Base-by-base conservation (phyloP, 2,888 invertebrate genomes). In the Hyalella azteca region DNA sequence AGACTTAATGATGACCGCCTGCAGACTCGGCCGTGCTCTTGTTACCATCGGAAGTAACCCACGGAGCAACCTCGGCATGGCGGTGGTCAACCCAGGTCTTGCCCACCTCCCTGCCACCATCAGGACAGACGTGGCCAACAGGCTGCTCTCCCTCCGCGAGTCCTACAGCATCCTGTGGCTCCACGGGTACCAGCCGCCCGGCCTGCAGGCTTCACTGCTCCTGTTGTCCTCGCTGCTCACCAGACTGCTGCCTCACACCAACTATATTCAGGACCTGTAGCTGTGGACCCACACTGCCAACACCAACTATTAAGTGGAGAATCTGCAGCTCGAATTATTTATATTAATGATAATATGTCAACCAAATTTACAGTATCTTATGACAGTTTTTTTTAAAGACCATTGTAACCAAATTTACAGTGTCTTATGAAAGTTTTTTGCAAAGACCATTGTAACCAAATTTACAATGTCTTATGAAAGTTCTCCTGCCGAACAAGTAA, bases 111-210 rank as follows among this genome's bases (percentile, higher is more conserved):
- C 91, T 26, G 89, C 91, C 19, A 91, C 91, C 22, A 89, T 90
- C 49, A 89, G 91, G 83, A 92, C 92, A n/a, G 92, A 92, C 86
- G 88, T 92, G 85, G 92, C 92, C 26, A 92, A 92, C 87, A 89
- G 89, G 86, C 88, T 91, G 86, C 86, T 91, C 73, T 90, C 90
- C 79, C 87, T 90, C 80, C 89, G 90, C 81, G 90, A 90, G 84
- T 89, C 89, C 81, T 91, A 90, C 85, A 89, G 90, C 85, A 88
- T 89, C 54, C 88, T 90, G 22, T 91, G 91, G 91, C 86, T 90
- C 45, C 89, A 89, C 82, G 87, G 90, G 78, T 90, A 91, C 85
- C 87, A 90, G 82, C 89, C 90, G 1, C 88, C 89, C 82, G 91
- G 91, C 39, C 88, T 90, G 39, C 89, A 90, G 85, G 89, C 88